Evolutionary conservation across 2,113 vertebrate genomes (phyloP).

Genomic region (Axis porcinus): DNA sequence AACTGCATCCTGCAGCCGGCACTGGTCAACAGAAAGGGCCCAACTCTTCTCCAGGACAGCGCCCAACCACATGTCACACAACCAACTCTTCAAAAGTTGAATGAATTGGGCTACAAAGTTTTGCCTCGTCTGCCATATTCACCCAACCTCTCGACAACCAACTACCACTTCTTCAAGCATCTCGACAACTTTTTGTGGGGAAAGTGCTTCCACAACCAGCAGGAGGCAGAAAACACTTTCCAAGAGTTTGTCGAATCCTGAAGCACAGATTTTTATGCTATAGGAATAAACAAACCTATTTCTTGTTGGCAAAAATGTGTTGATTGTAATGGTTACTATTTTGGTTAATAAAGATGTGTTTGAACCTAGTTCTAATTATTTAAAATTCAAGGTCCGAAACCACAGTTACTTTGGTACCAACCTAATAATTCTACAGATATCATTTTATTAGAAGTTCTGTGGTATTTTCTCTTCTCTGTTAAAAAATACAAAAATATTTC

Average conservation of each 20-base stretch:
- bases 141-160: background rate
- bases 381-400: background rate
- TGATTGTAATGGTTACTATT: background rate
- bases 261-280: background rate
- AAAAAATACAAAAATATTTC: conserved; percentile 1
- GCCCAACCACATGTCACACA: rapidly evolving
- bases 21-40: background rate
- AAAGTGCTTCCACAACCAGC: background rate
- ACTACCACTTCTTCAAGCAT: background rate
- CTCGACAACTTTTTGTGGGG: background rate
- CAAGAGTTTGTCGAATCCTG: background rate
- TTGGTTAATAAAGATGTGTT: background rate
- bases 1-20: background rate
- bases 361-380: background rate
- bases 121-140: background rate
- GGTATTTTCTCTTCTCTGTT: conserved; percentile 22
- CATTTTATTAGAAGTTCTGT: background rate
- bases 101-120: background rate
- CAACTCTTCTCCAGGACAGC: background rate
- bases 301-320: background rate
- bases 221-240: background rate
- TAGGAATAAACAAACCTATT: background rate
- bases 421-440: background rate
- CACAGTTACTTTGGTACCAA: background rate
- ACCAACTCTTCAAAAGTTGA: background rate